Evolutionary conservation across 2,797 vertebrate genomes (phyloP), one percentile per base, ranked within the genome.

Genomic region (Dendrocincla fuliginosa): DNA sequence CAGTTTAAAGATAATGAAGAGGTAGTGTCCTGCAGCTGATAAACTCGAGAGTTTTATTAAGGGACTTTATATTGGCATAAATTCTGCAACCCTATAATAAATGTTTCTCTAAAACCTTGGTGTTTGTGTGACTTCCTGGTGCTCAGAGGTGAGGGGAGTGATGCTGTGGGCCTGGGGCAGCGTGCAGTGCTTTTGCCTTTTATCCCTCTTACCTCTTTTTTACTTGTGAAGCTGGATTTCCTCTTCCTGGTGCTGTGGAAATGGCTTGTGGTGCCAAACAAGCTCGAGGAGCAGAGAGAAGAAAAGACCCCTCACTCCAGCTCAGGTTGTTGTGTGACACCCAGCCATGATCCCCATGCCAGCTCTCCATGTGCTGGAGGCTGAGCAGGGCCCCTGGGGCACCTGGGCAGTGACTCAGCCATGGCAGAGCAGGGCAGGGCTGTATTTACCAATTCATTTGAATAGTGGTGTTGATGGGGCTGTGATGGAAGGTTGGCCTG

Each of bases 71-170:
- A 97, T 97, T 96, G 95, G 93, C 96, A 96, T 97, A 95, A 96
- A 95, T 97, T 97, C 90, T 97, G 96, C 94, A 98, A 97, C 89
- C 95, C 90, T 97, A 84, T 97, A 98, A 98, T 98, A 98, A 98
- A 98, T 96, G 96, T 98, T 98, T 96, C 95, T 96, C 78, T 97
- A 97, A 93, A 91, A 95, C 49, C 30, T 27, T 14, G 91, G 89
- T 49, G 74, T 95, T 83, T 80, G 80, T 94, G 87, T 97, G 84
- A 71, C 61, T 96, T 91, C 15, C 10, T 96, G 81, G 33, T 3
- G 6, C 57, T 47, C 9, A 39, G 77, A 23, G 53, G 1, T 7
- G 4, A 56, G 42, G 47, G 30, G 24, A 8, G 17, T 2, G 33
- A 4, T 35, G 46, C 30, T 28, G 4, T 11, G 63, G 35, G 46